Evolutionary conservation across 1,140 invertebrate genomes (phyloP).

Genomic region (Drosophila carrolli): DNA sequence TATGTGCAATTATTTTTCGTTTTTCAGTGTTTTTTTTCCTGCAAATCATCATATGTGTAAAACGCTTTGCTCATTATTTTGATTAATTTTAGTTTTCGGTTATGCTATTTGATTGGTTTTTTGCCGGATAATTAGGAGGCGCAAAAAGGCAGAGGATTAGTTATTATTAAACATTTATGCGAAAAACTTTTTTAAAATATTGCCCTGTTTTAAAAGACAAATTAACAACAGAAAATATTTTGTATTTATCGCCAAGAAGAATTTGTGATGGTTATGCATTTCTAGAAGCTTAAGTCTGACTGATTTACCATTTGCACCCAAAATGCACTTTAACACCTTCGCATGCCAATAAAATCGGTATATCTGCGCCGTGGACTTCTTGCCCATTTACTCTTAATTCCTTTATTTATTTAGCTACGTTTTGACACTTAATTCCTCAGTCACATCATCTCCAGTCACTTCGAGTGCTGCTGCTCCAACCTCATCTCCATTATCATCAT

Average conservation of each 20-base stretch:
- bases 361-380: constrained; percentile 4
- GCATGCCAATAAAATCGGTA: constrained; percentile 30
- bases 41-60: constrained; percentile 34
- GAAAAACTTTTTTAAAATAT: too few relatives aligned
- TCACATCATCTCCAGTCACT: constrained; percentile 19
- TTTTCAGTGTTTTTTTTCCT: constrained; percentile 18
- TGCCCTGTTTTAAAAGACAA: too few relatives aligned
- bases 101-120: constrained; percentile 26
- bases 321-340: neutral
- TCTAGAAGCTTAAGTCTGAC: neutral
- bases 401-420: constrained; percentile 64
- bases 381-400: constrained; percentile 46
- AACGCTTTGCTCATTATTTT: constrained; percentile 23
- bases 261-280: neutral
- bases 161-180: too few relatives aligned
- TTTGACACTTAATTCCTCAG: constrained; percentile 60
- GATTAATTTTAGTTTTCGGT: constrained; percentile 16
- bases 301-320: constrained; percentile 7
- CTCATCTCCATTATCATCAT: constrained; percentile 12
- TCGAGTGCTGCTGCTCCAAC: neutral
- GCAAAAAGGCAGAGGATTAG: neutral
- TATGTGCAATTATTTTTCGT: constrained; percentile 9
- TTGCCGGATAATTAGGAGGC: neutral
- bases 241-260: neutral
- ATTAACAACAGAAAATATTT: neutral